Evolutionary conservation across 2,888 invertebrate species (phyloP), one percentile per base, ranked within the genome.

Genomic region (Chymomyza fuscimana): DNA sequence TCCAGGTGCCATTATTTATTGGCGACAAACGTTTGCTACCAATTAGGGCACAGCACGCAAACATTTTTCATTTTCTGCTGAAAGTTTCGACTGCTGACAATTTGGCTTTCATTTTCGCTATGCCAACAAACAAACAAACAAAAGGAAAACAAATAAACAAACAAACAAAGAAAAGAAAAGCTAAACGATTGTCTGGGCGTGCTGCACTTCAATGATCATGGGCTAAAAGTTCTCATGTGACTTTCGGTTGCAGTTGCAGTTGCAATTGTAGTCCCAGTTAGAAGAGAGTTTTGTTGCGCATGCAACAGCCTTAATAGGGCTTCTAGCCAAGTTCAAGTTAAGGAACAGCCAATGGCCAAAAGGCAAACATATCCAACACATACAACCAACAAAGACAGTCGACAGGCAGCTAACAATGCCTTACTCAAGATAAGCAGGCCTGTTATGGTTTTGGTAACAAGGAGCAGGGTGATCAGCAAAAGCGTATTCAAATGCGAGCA

Each of bases 1-100:
- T 79, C 79, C 73, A 83, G 78, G 82, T 88, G 87, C 85, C 85
- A 85, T 84, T 88, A 85, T 85, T 85, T 85, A 88, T 85, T 84
- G 74, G 77, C 76, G 86, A 86, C 79, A 86, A 86, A 78, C 75
- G 72, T 73, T 74, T 70, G 65, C 73, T 73, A 87, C 87, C 85
- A 85, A 88, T 85, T 85, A 87, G 88, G 85, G 79, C 85, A 76
- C 69, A 65, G 73, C 72, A 70, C 74, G 69, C 64, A 70, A 78
- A 70, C 81, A 86, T 86, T 86, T 84, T 73, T 84, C 78, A 87
- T 87, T 82, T 71, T 59, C 66, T 15, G 63, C 32, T 9, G 61
- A 52, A 69, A 68, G 65, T 76, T 69, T 68, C 77, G 29, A 52
- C 12, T 74, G 73, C 77, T 78, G 82, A 84, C 80, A 81, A 81